A percentile compares a stretch with the other conserved stretches of the same genome.
These are phyloP conservation scores for Condylostylus longicornis DNA, from an alignment of 1,140 invertebrate genomes.

Conservation along the genomic window DNA sequence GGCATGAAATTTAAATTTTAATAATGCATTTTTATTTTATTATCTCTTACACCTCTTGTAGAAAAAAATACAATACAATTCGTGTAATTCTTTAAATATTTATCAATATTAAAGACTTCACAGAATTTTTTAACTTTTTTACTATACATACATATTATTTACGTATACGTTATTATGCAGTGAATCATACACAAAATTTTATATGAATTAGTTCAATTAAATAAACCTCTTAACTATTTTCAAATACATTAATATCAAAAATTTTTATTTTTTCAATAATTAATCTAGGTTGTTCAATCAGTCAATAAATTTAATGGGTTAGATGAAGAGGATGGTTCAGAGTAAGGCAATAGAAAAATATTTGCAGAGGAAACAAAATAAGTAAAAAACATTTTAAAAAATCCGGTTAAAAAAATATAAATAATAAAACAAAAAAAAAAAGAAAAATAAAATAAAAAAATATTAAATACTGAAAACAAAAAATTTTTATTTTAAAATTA, in stretches of 20 bases:
- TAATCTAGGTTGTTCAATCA: constrained; percentile 16
- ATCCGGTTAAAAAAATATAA: neutral
- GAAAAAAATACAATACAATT: too few species aligned
- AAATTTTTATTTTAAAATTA: neutral
- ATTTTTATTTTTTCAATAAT: constrained; percentile 4
- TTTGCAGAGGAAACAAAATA: neutral
- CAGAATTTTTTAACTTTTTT: too few species aligned
- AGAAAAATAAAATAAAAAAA: neutral
- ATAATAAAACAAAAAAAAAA: neutral
- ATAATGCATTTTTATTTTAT: too few species aligned
- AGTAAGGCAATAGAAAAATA: constrained; percentile 8
- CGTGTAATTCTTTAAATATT: too few species aligned
- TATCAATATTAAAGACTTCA: too few species aligned
- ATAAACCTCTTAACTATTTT: neutral
- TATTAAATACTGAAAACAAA: neutral
- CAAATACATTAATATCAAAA: neutral
- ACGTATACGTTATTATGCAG: too few species aligned
- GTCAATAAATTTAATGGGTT: constrained; percentile 26
- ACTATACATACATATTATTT: too few species aligned
- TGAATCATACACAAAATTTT: too few species aligned
- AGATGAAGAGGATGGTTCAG: constrained; percentile 22
- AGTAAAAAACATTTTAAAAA: neutral
- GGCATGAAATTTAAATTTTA: too few species aligned
- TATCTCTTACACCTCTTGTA: too few species aligned
- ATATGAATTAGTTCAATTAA: neutral